A percentile compares a stretch with the other conserved stretches of the same genome.
Conservation (phyloP, 2,113 vertebrate genomes). For the Brienomyrus brachyistius region DNA sequence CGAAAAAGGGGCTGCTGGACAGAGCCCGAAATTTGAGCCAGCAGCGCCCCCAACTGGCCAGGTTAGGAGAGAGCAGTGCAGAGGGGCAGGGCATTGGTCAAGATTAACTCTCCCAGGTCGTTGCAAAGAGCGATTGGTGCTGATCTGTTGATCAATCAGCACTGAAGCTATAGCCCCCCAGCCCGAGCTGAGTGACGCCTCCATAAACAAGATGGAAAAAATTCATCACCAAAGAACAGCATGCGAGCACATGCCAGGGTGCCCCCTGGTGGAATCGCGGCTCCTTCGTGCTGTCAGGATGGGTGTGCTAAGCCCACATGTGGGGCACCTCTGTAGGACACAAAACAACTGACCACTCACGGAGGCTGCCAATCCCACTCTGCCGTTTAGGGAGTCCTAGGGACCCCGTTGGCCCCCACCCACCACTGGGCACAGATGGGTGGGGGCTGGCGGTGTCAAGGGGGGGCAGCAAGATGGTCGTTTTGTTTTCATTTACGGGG, state of each 20-base stretch:
- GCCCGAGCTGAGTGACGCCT: neutral
- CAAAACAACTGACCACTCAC: neutral
- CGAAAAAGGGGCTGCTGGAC: neutral
- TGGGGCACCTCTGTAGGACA: neutral
- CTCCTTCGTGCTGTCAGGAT: neutral
- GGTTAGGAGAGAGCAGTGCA: neutral
- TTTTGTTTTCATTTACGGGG: constrained; percentile 32
- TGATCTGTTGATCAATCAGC: neutral
- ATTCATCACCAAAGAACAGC: constrained; percentile 23
- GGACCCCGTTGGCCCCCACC: neutral
- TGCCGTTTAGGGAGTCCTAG: neutral
- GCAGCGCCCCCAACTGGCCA: constrained; percentile 46
- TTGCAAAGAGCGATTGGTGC: neutral
- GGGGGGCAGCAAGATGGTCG: constrained; percentile 13
- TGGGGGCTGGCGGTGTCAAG: neutral
- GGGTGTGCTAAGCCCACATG: neutral
- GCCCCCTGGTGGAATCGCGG: neutral
- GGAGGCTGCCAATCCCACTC: no score
- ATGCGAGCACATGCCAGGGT: constrained; percentile 17
- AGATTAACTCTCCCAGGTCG: neutral
- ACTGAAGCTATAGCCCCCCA: neutral
- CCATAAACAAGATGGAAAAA: constrained; percentile 20
- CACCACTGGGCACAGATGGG: neutral
- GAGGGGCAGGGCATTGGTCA: neutral
- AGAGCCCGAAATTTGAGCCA: constrained; percentile 25